Conservation (phyloP, 2,888 invertebrate genomes). For the Ryuthela nishihirai region DNA sequence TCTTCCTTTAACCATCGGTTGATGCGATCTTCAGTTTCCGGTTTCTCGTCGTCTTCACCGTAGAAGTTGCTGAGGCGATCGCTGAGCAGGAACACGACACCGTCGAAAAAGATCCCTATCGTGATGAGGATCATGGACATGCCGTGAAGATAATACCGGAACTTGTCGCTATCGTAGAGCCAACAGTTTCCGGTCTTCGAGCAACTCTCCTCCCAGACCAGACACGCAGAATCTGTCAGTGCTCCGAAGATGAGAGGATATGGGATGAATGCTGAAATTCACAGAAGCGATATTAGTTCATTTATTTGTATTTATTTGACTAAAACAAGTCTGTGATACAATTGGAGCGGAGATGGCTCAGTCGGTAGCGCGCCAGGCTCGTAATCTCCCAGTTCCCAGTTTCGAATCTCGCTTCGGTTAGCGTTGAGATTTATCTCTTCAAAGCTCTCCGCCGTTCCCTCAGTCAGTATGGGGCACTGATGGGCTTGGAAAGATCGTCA, state of each 20-base stretch:
- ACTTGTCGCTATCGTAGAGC: constrained; percentile 61
- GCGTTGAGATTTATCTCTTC: no score
- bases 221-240: constrained; percentile 65
- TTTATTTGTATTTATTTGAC: no score
- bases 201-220: constrained; percentile 65
- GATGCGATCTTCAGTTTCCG: constrained; percentile 8
- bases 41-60: constrained; percentile 23
- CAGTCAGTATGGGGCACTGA: no score
- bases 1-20: constrained; percentile 28
- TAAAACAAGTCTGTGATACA: no score
- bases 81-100: constrained; percentile 53
- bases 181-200: constrained; percentile 63
- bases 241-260: constrained; percentile 68
- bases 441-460: no score
- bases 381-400: no score
- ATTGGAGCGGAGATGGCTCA: no score
- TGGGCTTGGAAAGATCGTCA: no score
- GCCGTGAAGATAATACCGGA: constrained; percentile 59
- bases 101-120: constrained; percentile 60
- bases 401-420: no score
- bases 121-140: constrained; percentile 57
- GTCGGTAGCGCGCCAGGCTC: no score
- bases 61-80: constrained; percentile 34
- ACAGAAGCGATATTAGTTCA: no score
- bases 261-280: constrained; percentile 57